A percentile compares a stretch with the other conserved stretches of the same genome.
Conservation (phyloP, 2,113 vertebrate species). For the Cephalopholis sonnerati region DNA sequence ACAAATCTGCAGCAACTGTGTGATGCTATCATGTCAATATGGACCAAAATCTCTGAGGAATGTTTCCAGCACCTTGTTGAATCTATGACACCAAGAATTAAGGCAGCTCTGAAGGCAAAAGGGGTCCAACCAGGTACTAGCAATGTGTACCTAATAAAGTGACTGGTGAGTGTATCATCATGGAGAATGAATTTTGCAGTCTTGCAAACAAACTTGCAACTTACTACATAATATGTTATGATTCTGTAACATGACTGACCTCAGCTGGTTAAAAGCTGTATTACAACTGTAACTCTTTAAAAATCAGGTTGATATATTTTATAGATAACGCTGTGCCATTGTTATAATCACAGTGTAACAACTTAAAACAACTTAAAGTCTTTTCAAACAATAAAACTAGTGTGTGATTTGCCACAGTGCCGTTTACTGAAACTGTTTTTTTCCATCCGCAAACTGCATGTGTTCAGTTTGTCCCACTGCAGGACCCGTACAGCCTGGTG, state of each 20-base stretch:
- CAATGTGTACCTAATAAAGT: too few species aligned
- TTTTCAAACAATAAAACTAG: background rate
- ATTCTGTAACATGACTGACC: slow-evolving; percentile 15
- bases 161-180: too few species aligned
- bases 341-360: background rate
- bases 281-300: background rate
- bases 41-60: too few species aligned
- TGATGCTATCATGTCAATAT: too few species aligned
- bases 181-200: background rate
- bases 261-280: slow-evolving; percentile 43
- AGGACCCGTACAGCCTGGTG: background rate
- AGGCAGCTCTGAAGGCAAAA: too few species aligned
- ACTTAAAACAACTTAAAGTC: fast-evolving
- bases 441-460: background rate
- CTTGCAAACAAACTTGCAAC: background rate
- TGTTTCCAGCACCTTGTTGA: too few species aligned
- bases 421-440: background rate
- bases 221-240: background rate
- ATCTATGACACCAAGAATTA: too few species aligned
- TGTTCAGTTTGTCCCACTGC: slow-evolving; percentile 56
- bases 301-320: background rate
- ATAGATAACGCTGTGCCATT: fast-evolving
- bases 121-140: too few species aligned
- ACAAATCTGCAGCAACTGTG: too few species aligned
- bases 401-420: too few species aligned